Evolutionary conservation across 2,113 vertebrate genomes (phyloP), one percentile per base, ranked within the genome.

Genomic region (Mixornis gularis): DNA sequence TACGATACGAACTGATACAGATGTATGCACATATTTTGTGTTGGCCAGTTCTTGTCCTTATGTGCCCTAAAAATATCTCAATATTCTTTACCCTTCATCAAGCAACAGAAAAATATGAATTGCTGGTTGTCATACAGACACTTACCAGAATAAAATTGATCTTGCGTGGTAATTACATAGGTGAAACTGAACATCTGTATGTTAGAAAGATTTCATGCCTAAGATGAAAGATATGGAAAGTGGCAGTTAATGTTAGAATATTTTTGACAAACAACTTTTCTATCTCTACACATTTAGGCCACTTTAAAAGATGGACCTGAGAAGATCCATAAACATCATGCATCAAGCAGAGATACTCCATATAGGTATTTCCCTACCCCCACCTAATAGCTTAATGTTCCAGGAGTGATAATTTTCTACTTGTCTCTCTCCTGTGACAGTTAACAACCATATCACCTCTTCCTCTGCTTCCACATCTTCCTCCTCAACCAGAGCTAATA

Each of bases 11-110:
- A 8, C 34, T 46, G 25, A 34, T 58, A 18, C 0, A 66, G 13
- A 27, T 46, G 4, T 32, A 27, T 41, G 16, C 3, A 8, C 0
- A 0, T 32, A 10, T 53, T 64, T 40, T 44, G 16, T 41, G 40
- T 41, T 53, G 22, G 12, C 3, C 79, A 52, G 7, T n/a, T 86
- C 56, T 66, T 74, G 62, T 21, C 6, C 3, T 74, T 56, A 17
- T 40, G 14, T 56, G 25, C 13, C 13, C 36, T 41, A 12, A 48
- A 79, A 88, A 58, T 58, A 49, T 22, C 43, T 53, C 34, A n/a
- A 8, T 21, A 49, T 43, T 49, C 21, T 87, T 32, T 3, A 68
- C 17, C 18, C 2, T 6, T 52, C 24, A 81, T 48, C 22, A 44
- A 82, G 16, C 16, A 85, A 73, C 7, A 62, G 44, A 43, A 81